These are phyloP conservation scores for Augochlora pura DNA, from an alignment of 1,140 invertebrate genomes.

Conservation along the genomic window DNA sequence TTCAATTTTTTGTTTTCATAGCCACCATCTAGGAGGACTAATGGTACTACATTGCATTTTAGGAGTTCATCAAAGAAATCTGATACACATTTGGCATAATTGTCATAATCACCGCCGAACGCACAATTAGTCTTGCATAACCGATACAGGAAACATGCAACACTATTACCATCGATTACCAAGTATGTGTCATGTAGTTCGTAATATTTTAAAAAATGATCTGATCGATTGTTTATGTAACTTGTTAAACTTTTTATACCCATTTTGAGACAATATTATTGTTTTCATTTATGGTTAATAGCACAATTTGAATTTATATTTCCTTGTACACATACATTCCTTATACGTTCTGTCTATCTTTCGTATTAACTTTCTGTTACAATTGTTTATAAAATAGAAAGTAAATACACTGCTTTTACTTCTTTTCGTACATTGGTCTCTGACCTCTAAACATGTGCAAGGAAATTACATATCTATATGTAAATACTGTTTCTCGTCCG, in stretches of 20 bases:
- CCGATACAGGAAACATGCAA: conserved; percentile 88
- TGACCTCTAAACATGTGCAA: too few relatives aligned
- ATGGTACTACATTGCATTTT: conserved; percentile 87
- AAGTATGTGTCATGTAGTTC: conserved; percentile 86
- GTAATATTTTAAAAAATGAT: conserved; percentile 83
- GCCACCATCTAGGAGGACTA: conserved; percentile 92
- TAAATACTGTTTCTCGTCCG: too few relatives aligned
- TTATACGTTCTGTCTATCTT: too few relatives aligned
- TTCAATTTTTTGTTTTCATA: conserved; percentile 88
- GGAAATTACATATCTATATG: too few relatives aligned
- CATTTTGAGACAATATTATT: conserved; percentile 80
- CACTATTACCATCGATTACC: conserved; percentile 91
- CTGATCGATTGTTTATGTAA: conserved; percentile 86
- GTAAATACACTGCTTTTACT: too few relatives aligned
- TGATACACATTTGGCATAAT: conserved; percentile 83
- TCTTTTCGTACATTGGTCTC: too few relatives aligned
- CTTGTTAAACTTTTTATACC: conserved; percentile 91
- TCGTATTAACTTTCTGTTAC: too few relatives aligned
- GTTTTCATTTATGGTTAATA: not conserved
- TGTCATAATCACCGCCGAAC: conserved; percentile 94
- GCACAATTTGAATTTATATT: too few relatives aligned
- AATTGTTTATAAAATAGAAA: too few relatives aligned
- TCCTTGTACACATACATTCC: too few relatives aligned
- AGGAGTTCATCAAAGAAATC: conserved; percentile 87
- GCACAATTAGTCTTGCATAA: conserved; percentile 83